Evolutionary conservation across 2,797 vertebrate species (phyloP).

Genomic region (Benthosema pterotum): DNA sequence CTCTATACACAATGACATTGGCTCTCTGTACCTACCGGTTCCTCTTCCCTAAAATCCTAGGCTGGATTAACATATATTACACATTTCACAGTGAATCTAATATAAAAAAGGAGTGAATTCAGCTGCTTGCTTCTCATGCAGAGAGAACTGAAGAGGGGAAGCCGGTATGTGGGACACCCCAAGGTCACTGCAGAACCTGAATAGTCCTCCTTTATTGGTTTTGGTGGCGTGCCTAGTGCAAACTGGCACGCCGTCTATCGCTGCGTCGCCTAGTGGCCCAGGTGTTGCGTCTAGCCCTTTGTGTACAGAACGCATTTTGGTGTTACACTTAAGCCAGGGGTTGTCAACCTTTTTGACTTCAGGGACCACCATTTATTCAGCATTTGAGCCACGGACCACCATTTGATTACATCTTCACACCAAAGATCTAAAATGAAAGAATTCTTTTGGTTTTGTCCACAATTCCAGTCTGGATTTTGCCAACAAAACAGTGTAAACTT

Average conservation of each 20-base stretch:
- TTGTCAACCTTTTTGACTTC: too few species aligned
- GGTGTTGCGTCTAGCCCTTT: constrained; percentile 85
- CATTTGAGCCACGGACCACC: too few species aligned
- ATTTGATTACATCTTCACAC: too few species aligned
- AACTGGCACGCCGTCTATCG: constrained; percentile 68
- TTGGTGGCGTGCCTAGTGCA: constrained; percentile 68
- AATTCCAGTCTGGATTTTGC: too few species aligned
- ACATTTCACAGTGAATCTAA: constrained; percentile 67
- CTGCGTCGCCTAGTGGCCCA: constrained; percentile 73
- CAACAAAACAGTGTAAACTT: too few species aligned
- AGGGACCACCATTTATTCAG: too few species aligned
- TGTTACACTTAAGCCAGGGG: too few species aligned
- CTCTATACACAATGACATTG: constrained; percentile 7
- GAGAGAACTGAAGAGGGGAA: constrained; percentile 15
- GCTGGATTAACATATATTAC: constrained; percentile 78
- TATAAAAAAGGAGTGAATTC: constrained; percentile 61
- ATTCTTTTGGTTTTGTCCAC: too few species aligned
- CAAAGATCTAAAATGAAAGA: too few species aligned
- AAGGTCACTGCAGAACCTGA: constrained; percentile 77
- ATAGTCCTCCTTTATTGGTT: constrained; percentile 73
- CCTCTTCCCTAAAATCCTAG: constrained; percentile 38
- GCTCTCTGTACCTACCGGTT: constrained; percentile 6
- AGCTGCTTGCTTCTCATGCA: constrained; percentile 56
- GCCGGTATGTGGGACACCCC: constrained; percentile 53
- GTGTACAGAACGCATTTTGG: too few species aligned